Percentiles rank a stretch among this genome's conserved stretches.
Evolutionary conservation across 1,140 invertebrate genomes (phyloP).

Genomic region (Caenorhabditis latens): DNA sequence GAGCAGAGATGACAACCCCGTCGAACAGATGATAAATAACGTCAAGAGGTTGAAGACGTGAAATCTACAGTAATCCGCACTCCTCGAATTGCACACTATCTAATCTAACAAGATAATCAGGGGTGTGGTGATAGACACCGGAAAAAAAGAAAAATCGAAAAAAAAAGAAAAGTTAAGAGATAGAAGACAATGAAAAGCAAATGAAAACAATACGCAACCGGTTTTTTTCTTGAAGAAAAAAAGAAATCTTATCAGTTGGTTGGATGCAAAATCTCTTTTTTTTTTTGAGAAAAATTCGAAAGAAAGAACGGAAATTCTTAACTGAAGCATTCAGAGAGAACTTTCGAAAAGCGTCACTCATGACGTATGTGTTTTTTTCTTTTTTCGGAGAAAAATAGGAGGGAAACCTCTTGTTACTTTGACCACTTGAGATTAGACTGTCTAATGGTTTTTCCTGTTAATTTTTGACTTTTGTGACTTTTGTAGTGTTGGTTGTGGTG

Average conservation of each 20-base stretch:
- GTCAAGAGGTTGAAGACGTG: background rate
- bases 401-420: background rate
- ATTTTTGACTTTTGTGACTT: too few species aligned
- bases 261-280: background rate
- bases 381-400: background rate
- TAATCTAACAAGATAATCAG: background rate
- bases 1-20: background rate
- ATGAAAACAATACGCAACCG: constrained; percentile 21
- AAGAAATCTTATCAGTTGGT: background rate
- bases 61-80: background rate
- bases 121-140: background rate
- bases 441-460: background rate
- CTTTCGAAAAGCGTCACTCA: constrained; percentile 4
- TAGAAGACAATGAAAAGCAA: constrained; percentile 10
- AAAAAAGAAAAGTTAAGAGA: background rate
- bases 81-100: background rate
- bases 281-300: background rate
- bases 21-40: background rate
- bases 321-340: background rate
- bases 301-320: constrained; percentile 9
- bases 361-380: constrained; percentile 14
- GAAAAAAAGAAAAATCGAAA: background rate
- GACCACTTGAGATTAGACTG: background rate
- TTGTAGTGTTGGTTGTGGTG: too few species aligned
- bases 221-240: constrained; percentile 10